Evolutionary conservation across 2,113 vertebrate genomes (phyloP), one percentile per base, ranked within the genome.

Genomic region (Drymodes brunneopygia): DNA sequence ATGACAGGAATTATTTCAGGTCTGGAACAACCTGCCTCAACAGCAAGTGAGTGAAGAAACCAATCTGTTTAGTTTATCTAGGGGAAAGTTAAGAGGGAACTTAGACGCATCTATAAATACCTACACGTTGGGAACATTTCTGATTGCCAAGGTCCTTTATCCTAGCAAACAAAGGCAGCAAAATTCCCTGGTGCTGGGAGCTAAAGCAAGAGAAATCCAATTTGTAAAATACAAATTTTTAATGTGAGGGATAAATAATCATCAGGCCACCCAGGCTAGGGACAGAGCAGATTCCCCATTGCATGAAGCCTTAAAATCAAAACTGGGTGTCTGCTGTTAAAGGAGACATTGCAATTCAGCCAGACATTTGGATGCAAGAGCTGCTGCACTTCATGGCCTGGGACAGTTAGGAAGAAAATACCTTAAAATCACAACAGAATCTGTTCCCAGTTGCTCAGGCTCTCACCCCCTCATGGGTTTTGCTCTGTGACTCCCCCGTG

Each of bases 31-130:
- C 94, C 89, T 96, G 87, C 95, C 88, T 91, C 71, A 85, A 85
- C 69, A 86, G 74, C 14, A 69, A 84, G 91, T 0, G 15, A 95
- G 90, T 44, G 80, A 92, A 90, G 93, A 93, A 88, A 86, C 86
- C 90, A 92, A 94, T 95, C 93, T 96, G 92, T 95, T 96, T 94
- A 74, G 95, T 93, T 96, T 90, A 93, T 95, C 95, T 93, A 44
- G 86, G 82, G 66, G 88, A 94, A 82, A 96, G 90, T 92, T 92
- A 82, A 96, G 87, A 94, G 72, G 92, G 75, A 94, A 94, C 87
- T 90, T 64, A 91, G 38, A 89, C 0, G 12, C 89, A 85, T 95
- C 96, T 96, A 95, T 95, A 95, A 95, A 96, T 96, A 97, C 71
- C 85, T 62, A 70, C 87, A 82, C 54, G 91, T 89, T 92, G 74